Base-by-base conservation (phyloP, 2,113 vertebrate genomes). In the Paralichthys olivaceus region DNA sequence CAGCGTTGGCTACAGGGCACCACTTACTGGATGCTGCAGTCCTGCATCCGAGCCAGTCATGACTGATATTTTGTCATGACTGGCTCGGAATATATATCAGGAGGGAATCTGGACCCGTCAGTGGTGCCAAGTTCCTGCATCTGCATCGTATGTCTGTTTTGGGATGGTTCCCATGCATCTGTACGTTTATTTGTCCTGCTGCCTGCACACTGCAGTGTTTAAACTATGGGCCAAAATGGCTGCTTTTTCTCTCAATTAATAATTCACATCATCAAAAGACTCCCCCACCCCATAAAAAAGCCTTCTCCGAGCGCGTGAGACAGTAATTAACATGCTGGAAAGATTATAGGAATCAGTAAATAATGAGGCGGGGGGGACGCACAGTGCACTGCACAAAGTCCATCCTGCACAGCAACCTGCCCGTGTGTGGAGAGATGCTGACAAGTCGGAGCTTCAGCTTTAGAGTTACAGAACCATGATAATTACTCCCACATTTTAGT, bases 1-100 rank as follows among this genome's bases (percentile, higher is more conserved):
- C 68, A 25, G 75, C 12, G 4, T n/a, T 32, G 60, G 69, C 81
- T 81, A 51, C 15, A 71, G 77, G 84, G 86, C 89, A 68, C 25
- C 67, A 67, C 77, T 91, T 71, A 82, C 81, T 80, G 84, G 89
- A 85, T 63, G 51, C 57, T 56, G 76, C 83, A 80, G 80, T 79
- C 82, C 84, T 61, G 80, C 54, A 79, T 63, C 81, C 49, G 45
- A 81, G 66, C 81, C 81, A 51, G 53, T 32, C 69, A 75, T 62
- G 65, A 71, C 57, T 68, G 73, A 77, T n/a, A n/a, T n/a, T n/a
- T n/a, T n/a, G n/a, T n/a, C n/a, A n/a, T n/a, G n/a, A n/a, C n/a
- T n/a, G n/a, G n/a, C n/a, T n/a, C n/a, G n/a, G n/a, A n/a, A n/a
- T n/a, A n/a, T n/a, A 83, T 62, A 76, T 61, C 69, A 53, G 45